These are phyloP conservation scores for Forbesichthys papilliferus DNA, from an alignment of 2,113 vertebrate genomes.

Conservation along the genomic window DNA sequence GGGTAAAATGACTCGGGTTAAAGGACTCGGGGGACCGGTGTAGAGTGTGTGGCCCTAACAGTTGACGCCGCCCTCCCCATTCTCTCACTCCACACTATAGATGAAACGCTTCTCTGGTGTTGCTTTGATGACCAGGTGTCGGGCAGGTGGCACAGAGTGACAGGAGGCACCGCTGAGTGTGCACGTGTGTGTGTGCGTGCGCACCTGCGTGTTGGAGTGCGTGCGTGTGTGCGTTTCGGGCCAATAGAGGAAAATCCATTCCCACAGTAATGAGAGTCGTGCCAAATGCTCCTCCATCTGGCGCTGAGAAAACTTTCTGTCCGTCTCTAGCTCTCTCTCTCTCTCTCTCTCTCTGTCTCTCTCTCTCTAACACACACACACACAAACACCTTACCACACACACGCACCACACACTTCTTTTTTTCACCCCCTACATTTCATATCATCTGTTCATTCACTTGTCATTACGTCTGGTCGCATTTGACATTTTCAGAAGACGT, in stretches of 20 bases:
- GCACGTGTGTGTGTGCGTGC: slow-evolving; percentile 16
- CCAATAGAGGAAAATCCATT: slow-evolving; percentile 58
- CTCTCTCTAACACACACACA: slow-evolving; percentile 18
- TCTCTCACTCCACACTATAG: slow-evolving; percentile 31
- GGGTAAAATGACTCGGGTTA: slow-evolving; percentile 8
- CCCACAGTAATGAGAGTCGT: slow-evolving; percentile 66
- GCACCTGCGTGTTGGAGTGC: slow-evolving; percentile 23
- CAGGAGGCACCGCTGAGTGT: slow-evolving; percentile 56
- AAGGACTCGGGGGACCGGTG: slow-evolving; percentile 8
- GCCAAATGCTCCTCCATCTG: slow-evolving; percentile 77
- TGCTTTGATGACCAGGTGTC: slow-evolving; percentile 70
- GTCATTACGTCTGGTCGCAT: slow-evolving; percentile 54
- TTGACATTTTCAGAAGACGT: slow-evolving; percentile 63
- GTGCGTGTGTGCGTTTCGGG: slow-evolving; percentile 28
- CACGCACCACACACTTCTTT: neutral
- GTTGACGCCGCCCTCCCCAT: slow-evolving; percentile 16
- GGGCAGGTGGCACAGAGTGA: slow-evolving; percentile 66
- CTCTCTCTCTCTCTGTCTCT: slow-evolving; percentile 51
- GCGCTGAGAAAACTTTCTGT: slow-evolving; percentile 63
- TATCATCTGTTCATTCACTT: slow-evolving; percentile 64
- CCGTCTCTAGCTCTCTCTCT: slow-evolving; percentile 35
- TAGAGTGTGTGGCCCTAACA: slow-evolving; percentile 16
- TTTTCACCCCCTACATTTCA: slow-evolving; percentile 43
- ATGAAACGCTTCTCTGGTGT: slow-evolving; percentile 49
- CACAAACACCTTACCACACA: neutral